Conservation (phyloP, 2,888 invertebrate species). For the Stratiomys singularior region DNA sequence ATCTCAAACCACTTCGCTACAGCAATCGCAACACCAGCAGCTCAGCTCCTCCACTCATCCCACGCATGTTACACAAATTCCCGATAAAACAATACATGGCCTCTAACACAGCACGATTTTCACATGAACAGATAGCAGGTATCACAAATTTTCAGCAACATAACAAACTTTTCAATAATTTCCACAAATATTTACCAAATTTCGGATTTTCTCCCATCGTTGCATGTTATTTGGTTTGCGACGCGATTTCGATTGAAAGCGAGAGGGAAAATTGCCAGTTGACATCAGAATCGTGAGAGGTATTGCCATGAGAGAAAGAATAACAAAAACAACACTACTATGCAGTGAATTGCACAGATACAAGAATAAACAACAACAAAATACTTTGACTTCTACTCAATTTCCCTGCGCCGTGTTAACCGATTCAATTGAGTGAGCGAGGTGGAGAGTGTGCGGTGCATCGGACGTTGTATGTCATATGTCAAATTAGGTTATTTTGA, state of each 20-base stretch:
- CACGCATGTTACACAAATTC: constrained; percentile 41
- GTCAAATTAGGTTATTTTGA: no score
- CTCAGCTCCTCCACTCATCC: constrained; percentile 16
- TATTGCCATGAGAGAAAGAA: no score
- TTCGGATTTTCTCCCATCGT: constrained; percentile 45
- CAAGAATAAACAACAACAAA: no score
- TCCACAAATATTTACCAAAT: constrained; percentile 43
- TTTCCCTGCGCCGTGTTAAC: background rate
- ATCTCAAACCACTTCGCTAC: background rate
- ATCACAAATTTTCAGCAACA: constrained; percentile 13
- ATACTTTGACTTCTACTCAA: background rate
- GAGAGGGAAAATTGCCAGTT: constrained; percentile 26
- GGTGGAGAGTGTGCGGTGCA: no score
- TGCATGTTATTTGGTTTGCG: constrained; percentile 46
- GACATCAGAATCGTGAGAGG: no score
- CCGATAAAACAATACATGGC: background rate
- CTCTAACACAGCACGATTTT: constrained; percentile 39
- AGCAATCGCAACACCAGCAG: background rate
- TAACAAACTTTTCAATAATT: background rate
- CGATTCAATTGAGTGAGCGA: no score
- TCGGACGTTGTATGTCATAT: no score
- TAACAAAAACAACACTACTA: no score
- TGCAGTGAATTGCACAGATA: no score
- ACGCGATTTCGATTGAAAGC: constrained; percentile 45
- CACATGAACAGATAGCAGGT: background rate